Evolutionary conservation across 1,140 invertebrate genomes (phyloP).

Genomic region (Hyphantria cunea): DNA sequence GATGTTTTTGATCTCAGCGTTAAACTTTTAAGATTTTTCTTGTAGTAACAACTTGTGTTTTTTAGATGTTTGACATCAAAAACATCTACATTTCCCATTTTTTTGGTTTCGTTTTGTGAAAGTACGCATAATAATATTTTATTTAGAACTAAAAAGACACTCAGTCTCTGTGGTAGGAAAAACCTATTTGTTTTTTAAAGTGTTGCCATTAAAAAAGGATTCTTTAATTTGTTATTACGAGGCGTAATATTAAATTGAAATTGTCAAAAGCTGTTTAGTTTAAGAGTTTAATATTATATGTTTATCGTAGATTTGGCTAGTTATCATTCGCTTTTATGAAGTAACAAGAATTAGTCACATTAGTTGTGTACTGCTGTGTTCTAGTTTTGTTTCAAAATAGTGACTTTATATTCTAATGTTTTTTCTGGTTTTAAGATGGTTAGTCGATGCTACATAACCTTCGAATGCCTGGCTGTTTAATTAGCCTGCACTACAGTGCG

Average conservation of each 20-base stretch:
- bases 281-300: not conserved
- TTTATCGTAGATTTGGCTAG: constrained; percentile 20
- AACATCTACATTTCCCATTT: not conserved
- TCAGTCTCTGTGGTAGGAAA: constrained; percentile 7
- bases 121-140: constrained; percentile 4
- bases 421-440: too few relatives aligned
- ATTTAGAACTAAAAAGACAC: constrained; percentile 12
- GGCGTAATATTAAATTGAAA: not conserved
- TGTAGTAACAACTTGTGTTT: not conserved
- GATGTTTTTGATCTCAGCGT: too few relatives aligned
- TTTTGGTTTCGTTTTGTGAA: too few relatives aligned
- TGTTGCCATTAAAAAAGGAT: constrained; percentile 5
- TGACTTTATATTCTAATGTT: too few relatives aligned
- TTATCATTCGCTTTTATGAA: not conserved
- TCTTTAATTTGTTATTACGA: too few relatives aligned
- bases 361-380: too few relatives aligned
- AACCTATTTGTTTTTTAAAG: constrained; percentile 10
- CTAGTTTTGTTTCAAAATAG: too few relatives aligned
- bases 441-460: too few relatives aligned
- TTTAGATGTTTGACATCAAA: not conserved
- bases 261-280: constrained; percentile 6
- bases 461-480: too few relatives aligned
- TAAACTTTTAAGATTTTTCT: too few relatives aligned
- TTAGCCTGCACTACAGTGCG: too few relatives aligned
- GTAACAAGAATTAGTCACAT: not conserved